These are phyloP conservation scores for Drosophila saltans DNA, from an alignment of 1,140 invertebrate genomes.

Conservation along the genomic window DNA sequence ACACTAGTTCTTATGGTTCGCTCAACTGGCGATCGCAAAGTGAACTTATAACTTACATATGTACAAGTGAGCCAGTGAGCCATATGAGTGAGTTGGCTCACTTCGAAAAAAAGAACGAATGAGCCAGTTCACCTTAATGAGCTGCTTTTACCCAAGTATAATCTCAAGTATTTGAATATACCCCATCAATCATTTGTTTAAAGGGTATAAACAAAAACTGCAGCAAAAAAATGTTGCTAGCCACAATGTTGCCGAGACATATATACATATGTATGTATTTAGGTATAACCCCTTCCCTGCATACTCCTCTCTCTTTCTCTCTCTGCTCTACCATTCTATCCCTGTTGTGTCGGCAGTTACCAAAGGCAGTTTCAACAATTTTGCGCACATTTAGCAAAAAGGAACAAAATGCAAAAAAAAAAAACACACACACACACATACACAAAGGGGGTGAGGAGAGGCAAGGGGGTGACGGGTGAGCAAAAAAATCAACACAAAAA, in stretches of 20 bases:
- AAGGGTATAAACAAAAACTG: constrained; percentile 10
- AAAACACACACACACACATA: too few relatives aligned
- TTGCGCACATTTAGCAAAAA: constrained; percentile 62
- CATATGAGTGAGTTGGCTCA: too few relatives aligned
- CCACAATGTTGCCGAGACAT: constrained; percentile 55
- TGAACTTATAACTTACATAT: too few relatives aligned
- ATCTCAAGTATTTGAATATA: not conserved
- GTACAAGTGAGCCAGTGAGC: too few relatives aligned
- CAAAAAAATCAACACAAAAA: constrained; percentile 47
- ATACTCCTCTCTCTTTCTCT: not conserved
- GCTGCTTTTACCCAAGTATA: too few relatives aligned
- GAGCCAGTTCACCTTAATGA: too few relatives aligned
- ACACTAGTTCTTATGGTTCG: too few relatives aligned
- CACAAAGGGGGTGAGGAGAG: not conserved
- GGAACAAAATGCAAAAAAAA: not conserved
- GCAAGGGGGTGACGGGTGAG: not conserved
- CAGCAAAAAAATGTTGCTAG: constrained; percentile 45
- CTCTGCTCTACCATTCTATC: not conserved
- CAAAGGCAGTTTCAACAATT: constrained; percentile 69
- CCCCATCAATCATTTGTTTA: not conserved
- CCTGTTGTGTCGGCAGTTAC: constrained; percentile 48
- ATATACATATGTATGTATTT: not conserved
- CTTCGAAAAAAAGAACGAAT: too few relatives aligned
- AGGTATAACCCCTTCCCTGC: not conserved
- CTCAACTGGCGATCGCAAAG: too few relatives aligned